phyloP scores from a whole-genome alignment of 2,797 vertebrate species.

The Periophthalmus magnuspinnatus region DNA sequence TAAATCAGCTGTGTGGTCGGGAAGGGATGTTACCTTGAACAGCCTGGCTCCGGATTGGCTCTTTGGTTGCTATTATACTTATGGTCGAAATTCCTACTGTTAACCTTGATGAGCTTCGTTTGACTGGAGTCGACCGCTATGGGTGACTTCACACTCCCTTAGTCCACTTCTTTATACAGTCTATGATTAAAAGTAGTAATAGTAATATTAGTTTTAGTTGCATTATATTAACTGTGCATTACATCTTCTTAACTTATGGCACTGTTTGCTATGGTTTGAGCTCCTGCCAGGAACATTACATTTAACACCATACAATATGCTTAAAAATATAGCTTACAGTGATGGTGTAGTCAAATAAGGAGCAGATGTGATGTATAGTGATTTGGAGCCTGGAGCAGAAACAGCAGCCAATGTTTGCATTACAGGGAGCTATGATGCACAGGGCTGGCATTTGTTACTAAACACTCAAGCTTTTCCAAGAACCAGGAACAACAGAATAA shows the following conservation, averaged over 20 bases:
- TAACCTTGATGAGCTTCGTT: too few relatives aligned
- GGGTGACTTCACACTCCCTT: too few relatives aligned
- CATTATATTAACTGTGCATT: not conserved
- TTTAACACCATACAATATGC: slow-evolving; percentile 20
- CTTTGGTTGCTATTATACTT: too few relatives aligned
- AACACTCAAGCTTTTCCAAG: slow-evolving; percentile 4
- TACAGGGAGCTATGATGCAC: slow-evolving; percentile 23
- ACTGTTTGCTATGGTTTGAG: slow-evolving; percentile 8
- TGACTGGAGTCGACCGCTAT: too few relatives aligned
- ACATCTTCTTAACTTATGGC: not conserved
- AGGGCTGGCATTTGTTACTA: slow-evolving; percentile 11
- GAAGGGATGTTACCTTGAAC: too few relatives aligned
- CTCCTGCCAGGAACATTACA: slow-evolving; percentile 47
- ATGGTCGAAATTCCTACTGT: too few relatives aligned
- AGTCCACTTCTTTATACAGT: too few relatives aligned
- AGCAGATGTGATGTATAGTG: slow-evolving; percentile 31
- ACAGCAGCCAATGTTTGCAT: slow-evolving; percentile 38
- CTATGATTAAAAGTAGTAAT: too few relatives aligned
- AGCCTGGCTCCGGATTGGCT: too few relatives aligned
- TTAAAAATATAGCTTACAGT: slow-evolving; percentile 19
- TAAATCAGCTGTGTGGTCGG: too few relatives aligned
- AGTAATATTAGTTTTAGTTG: not conserved
- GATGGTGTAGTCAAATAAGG: slow-evolving; percentile 34
- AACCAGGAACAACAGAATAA: slow-evolving; percentile 2
- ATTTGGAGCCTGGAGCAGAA: not conserved